phyloP scores from a whole-genome alignment of 64 coral and sea anemone genomes.

The Stylophora pistillata region DNA sequence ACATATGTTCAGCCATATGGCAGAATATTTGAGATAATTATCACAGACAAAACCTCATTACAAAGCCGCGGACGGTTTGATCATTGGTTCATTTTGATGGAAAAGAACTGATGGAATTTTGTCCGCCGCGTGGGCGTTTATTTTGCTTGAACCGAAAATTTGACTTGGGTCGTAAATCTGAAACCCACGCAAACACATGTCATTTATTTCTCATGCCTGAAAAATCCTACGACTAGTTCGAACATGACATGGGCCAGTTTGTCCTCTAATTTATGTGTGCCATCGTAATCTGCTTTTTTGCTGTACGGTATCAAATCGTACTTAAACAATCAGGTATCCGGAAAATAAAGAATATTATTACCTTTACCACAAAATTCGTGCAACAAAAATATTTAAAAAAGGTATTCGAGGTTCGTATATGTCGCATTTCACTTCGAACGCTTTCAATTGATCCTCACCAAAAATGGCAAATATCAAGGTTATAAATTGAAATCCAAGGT shows the following conservation, averaged over 20 bases:
- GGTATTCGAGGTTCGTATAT: neutral
- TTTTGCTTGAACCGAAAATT: neutral
- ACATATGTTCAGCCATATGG: neutral
- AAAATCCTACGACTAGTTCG: neutral
- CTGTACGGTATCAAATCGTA: neutral
- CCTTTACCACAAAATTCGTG: neutral
- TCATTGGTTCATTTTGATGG: conserved; percentile 8
- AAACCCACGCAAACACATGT: neutral
- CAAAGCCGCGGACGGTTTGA: neutral
- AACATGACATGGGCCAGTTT: neutral
- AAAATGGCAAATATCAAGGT: neutral
- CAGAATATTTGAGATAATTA: conserved; percentile 8
- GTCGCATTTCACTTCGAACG: neutral
- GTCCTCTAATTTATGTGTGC: neutral
- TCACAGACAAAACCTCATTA: conserved; percentile 2
- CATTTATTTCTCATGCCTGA: neutral
- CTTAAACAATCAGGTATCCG: neutral
- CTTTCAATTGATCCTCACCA: neutral
- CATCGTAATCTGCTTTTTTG: neutral
- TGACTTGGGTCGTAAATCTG: neutral
- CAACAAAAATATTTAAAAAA: neutral
- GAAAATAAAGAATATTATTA: neutral
- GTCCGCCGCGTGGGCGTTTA: conserved; percentile 1
- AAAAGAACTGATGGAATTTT: conserved; percentile 15
- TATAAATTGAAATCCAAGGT: too few species aligned